Conservation (phyloP, 1,140 invertebrate genomes). For the Drosophila tristis region DNA sequence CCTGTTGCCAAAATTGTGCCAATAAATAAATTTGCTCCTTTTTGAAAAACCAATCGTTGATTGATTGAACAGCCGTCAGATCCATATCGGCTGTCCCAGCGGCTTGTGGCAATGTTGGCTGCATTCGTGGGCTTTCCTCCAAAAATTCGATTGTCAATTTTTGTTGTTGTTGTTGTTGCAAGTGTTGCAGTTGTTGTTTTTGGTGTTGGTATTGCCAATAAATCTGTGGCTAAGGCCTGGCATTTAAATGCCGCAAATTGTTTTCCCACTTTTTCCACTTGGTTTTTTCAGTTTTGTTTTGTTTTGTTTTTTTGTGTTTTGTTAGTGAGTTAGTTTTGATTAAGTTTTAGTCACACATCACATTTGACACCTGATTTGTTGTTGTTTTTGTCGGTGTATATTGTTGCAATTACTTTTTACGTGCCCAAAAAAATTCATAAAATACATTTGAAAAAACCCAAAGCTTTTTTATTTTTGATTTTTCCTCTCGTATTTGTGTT, state of each 20-base stretch:
- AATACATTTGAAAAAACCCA: conserved; percentile 49
- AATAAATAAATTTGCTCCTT: conserved; percentile 96
- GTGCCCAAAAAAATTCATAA: conserved; percentile 75
- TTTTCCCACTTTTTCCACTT: conserved; percentile 16
- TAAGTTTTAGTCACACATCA: conserved; percentile 29
- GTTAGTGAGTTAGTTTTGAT: conserved; percentile 17
- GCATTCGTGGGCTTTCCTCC: conserved; percentile 86
- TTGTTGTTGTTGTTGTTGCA: conserved; percentile 10
- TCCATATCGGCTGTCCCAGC: conserved; percentile 90
- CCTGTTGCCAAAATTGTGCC: conserved; percentile 97
- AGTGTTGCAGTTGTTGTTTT: conserved; percentile 14
- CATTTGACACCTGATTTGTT: conserved; percentile 36
- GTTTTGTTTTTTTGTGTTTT: background rate
- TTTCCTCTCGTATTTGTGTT: conserved; percentile 20
- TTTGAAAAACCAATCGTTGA: conserved; percentile 96
- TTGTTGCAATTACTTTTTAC: conserved; percentile 48
- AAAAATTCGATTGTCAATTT: conserved; percentile 8
- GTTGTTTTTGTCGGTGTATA: conserved; percentile 13
- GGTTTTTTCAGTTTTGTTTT: background rate
- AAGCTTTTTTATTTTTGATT: conserved; percentile 20
- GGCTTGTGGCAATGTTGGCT: conserved; percentile 87
- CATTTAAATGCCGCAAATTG: background rate
- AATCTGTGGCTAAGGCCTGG: conserved; percentile 23
- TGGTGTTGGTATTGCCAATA: conserved; percentile 13
- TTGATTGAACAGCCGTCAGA: conserved; percentile 93